Evolutionary conservation across 1,140 invertebrate species (phyloP), one percentile per base, ranked within the genome.

Genomic region (Aphidius gifuensis): DNA sequence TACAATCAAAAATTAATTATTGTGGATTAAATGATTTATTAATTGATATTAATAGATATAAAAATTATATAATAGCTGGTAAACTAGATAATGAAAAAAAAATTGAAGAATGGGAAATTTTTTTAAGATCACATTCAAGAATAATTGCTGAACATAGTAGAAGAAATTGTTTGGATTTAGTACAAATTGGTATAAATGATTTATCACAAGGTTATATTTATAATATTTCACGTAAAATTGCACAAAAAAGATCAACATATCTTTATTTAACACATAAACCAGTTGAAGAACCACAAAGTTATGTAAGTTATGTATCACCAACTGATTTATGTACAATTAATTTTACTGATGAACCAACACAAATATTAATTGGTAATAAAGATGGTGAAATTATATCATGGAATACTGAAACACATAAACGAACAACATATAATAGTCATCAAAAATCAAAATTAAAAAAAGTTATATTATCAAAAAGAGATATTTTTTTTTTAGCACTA

Each of bases 1-100:
- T 88, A 9, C 82, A 84, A 62, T 78, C 83, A 49, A 88, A 88
- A 74, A 80, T 88, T 50, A 73, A 77, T 23, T 69, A 80, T 6
- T 80, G 80, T 49, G 84, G 84, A 23, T 74, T 86, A 11, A 80
- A 77, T 16, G 85, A 87, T 73, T 71, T 87, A 3, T 67, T 88
- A 23, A 75, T 82, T 6, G 85, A 87, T 73, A 74, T 86, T n/a
- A 74, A 77, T 46, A 83, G 82, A 53, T 88, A 87, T 67, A 69
- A 66, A 61, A 63, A 72, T 11, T 75, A 81, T 43, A 87, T 86
- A 63, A 78, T 74, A 1, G 64, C 67, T n/a, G 53, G 73, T 55
- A 43, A 62, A 40, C 53, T 72, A 57, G 50, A 69, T 53, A 48
- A 65, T 62, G 53, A 76, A 64, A 56, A 39, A 11, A 64, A 69